Evolutionary conservation across 2,797 vertebrate species (phyloP), one percentile per base, ranked within the genome.

Genomic region (Spatula clypeata): DNA sequence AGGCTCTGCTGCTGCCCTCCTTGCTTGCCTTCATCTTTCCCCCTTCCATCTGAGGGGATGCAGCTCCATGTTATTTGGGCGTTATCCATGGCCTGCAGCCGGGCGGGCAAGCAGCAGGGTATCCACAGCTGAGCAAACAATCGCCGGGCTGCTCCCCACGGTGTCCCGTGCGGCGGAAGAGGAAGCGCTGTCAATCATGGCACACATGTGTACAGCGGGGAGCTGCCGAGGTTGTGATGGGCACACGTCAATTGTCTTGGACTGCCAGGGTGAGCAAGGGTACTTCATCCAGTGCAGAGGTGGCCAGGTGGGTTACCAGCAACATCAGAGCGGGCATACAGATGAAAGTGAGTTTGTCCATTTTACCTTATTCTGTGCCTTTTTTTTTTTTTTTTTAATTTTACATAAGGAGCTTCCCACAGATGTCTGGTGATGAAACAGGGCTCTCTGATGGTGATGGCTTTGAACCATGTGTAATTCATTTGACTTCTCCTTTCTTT

Each of bases 61-160:
- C 26, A 16, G 49, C 14, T 15, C 49, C 27, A 3, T 19, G 29
- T 42, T 64, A 42, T 19, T 62, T 20, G 6, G 38, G 19, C 9
- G 27, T 64, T 31, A 29, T 31, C 61, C 29, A 27, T 15, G 14
- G 49, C 49, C 49, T 27, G 26, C 49, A 51, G 13, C 13, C 14
- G 8, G 49, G 26, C 49, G 8, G 38, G 38, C 38, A 9, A 38
- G 38, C 38, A 13, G 61, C 34, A 13, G 74, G 67, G 21, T 16
- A 12, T 76, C 51, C 32, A 11, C 98, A 98, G 98, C 98, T 98
- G 98, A 98, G 94, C 97, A 98, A 98, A 98, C 96, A 98, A 93
- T 86, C 40, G 88, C 93, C 60, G 12, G 79, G 90, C 86, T 55
- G 79, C 73, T 38, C 2, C 57, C 91, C 89, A 60, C 13, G 6